Evolutionary conservation across 2,113 vertebrate species (phyloP).

Genomic region (Anguilla rostrata): DNA sequence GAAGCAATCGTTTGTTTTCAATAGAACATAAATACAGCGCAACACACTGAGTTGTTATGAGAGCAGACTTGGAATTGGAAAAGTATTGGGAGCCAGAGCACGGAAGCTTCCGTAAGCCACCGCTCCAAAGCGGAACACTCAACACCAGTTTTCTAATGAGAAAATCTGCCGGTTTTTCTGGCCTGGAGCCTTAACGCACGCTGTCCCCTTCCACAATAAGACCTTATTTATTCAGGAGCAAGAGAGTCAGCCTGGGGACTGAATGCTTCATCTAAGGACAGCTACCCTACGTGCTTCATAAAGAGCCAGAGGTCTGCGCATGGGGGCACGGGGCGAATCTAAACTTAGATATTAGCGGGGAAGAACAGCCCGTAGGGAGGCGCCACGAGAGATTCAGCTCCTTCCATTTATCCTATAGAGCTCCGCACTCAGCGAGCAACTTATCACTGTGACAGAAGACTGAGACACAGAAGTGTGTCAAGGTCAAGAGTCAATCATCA

Average conservation of each 20-base stretch:
- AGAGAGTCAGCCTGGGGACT: neutral
- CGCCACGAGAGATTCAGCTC: neutral
- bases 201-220: neutral
- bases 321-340: neutral
- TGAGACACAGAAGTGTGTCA: neutral
- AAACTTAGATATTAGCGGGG: neutral
- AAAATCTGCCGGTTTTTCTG: neutral
- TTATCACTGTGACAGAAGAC: constrained; percentile 9
- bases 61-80: neutral
- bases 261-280: neutral
- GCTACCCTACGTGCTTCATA: neutral
- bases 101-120: neutral
- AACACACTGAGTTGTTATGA: neutral
- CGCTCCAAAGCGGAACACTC: constrained; percentile 7
- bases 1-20: neutral
- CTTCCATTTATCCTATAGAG: neutral
- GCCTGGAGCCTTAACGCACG: neutral
- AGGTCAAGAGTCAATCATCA: neutral
- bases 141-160: neutral
- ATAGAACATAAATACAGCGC: neutral
- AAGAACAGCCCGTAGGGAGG: neutral
- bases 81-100: neutral
- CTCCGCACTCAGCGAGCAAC: neutral
- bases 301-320: neutral
- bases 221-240: neutral